Percentiles rank a stretch among this genome's conserved stretches.
Conservation (phyloP, 2,888 invertebrate species). For the Chloroclysta siterata region DNA sequence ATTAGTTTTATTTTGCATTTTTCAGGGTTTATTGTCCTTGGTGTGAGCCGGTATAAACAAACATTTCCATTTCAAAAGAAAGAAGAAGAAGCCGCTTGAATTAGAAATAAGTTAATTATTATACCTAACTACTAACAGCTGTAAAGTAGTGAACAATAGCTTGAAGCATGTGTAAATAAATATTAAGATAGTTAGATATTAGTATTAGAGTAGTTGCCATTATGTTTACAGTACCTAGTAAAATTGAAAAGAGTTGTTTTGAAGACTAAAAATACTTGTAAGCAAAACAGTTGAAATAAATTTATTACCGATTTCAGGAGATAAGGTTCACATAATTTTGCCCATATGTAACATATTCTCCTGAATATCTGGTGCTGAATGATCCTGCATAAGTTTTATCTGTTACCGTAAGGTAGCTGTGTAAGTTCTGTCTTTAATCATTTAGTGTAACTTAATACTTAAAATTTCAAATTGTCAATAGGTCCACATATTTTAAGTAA, state of each 20-base stretch:
- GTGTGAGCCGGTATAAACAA: constrained; percentile 82
- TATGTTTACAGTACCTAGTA: neutral
- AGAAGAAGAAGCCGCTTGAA: constrained; percentile 46
- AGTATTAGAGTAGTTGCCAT: neutral
- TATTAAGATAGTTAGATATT: constrained; percentile 4
- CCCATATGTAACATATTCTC: too few relatives aligned
- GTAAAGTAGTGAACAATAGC: neutral
- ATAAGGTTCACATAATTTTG: too few relatives aligned
- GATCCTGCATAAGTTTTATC: too few relatives aligned
- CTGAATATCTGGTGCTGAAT: too few relatives aligned
- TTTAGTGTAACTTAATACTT: too few relatives aligned
- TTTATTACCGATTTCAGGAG: too few relatives aligned
- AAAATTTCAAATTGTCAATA: too few relatives aligned
- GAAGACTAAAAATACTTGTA: too few relatives aligned
- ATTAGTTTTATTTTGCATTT: neutral
- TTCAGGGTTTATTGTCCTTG: constrained; percentile 84
- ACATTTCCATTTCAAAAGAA: constrained; percentile 78
- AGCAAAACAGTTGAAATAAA: too few relatives aligned
- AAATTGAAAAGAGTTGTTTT: neutral
- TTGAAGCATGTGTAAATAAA: constrained; percentile 20
- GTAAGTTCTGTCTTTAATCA: too few relatives aligned
- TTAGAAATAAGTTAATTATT: constrained; percentile 12
- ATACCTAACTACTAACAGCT: neutral
- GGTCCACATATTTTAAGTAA: too few relatives aligned
- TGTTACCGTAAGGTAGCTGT: too few relatives aligned